Evolutionary conservation across 2,888 invertebrate genomes (phyloP).

Genomic region (Conistra vaccinii): DNA sequence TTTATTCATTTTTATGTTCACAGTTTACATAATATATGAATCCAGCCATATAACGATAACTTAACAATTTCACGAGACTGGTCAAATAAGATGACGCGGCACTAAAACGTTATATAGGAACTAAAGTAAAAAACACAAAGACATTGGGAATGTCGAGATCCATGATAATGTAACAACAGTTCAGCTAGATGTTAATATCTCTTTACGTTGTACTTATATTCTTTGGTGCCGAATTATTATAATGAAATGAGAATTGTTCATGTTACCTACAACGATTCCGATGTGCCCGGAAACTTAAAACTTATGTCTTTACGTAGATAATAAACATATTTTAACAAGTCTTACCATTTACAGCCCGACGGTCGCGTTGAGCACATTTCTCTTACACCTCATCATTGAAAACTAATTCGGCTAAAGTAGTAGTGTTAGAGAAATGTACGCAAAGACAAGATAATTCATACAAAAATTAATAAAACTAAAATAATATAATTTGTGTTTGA

Average conservation of each 20-base stretch:
- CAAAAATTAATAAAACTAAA: slow-evolving; percentile 62
- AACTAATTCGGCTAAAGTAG: slow-evolving; percentile 62
- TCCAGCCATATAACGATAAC: slow-evolving; percentile 69
- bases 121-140: slow-evolving; percentile 77
- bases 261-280: slow-evolving; percentile 68
- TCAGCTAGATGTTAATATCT: slow-evolving; percentile 59
- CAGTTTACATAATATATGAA: slow-evolving; percentile 67
- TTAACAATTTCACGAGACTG: slow-evolving; percentile 67
- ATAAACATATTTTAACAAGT: slow-evolving; percentile 79
- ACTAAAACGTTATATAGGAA: slow-evolving; percentile 70
- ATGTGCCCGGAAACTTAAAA: slow-evolving; percentile 65
- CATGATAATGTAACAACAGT: slow-evolving; percentile 73
- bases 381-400: slow-evolving; percentile 56
- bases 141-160: slow-evolving; percentile 88
- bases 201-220: slow-evolving; percentile 79
- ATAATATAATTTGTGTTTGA: slow-evolving; percentile 64
- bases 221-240: slow-evolving; percentile 84
- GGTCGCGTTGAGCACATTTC: slow-evolving; percentile 68
- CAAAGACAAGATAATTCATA: slow-evolving; percentile 26
- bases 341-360: slow-evolving; percentile 84
- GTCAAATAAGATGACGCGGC: slow-evolving; percentile 73
- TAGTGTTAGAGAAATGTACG: slow-evolving; percentile 45
- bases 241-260: slow-evolving; percentile 66
- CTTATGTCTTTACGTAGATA: slow-evolving; percentile 63
- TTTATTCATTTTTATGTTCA: slow-evolving; percentile 67